Percentiles rank a stretch among this genome's conserved stretches.
Evolutionary conservation across 1,140 invertebrate species (phyloP).

Genomic region (Heliconius eleuchia): DNA sequence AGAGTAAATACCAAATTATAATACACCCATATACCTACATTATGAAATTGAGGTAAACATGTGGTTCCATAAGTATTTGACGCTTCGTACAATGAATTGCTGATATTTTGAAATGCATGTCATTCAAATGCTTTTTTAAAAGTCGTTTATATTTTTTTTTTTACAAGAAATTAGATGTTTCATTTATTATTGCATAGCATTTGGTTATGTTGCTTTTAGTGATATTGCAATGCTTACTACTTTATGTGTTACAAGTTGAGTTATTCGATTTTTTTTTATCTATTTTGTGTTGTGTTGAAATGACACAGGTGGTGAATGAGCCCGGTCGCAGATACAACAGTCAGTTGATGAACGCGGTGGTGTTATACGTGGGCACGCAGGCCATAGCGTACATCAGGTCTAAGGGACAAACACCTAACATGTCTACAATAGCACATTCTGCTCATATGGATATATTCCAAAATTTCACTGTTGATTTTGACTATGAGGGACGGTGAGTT

Average conservation of each 20-base stretch:
- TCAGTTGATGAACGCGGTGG: slow-evolving; percentile 97
- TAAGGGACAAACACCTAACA: slow-evolving; percentile 95
- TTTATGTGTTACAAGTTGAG: background rate
- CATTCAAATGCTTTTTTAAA: background rate
- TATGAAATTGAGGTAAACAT: background rate
- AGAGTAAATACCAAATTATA: no score
- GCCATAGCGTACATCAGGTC: slow-evolving; percentile 94
- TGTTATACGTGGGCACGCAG: slow-evolving; percentile 98
- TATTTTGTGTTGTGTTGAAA: background rate
- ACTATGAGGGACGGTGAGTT: slow-evolving; percentile 92
- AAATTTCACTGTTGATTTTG: slow-evolving; percentile 97
- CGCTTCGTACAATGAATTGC: background rate
- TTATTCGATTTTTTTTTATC: background rate
- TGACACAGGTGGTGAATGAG: slow-evolving; percentile 84
- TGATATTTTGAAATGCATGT: background rate
- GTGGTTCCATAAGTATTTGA: background rate
- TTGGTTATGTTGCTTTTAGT: background rate
- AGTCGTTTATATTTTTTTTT: background rate
- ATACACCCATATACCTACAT: background rate
- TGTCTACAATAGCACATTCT: slow-evolving; percentile 97
- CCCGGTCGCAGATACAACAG: slow-evolving; percentile 97
- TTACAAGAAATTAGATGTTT: background rate
- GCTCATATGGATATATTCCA: slow-evolving; percentile 99
- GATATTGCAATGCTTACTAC: background rate
- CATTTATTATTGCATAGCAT: no score